Conservation (phyloP, 2,888 invertebrate species). For the Brenthis daphne region DNA sequence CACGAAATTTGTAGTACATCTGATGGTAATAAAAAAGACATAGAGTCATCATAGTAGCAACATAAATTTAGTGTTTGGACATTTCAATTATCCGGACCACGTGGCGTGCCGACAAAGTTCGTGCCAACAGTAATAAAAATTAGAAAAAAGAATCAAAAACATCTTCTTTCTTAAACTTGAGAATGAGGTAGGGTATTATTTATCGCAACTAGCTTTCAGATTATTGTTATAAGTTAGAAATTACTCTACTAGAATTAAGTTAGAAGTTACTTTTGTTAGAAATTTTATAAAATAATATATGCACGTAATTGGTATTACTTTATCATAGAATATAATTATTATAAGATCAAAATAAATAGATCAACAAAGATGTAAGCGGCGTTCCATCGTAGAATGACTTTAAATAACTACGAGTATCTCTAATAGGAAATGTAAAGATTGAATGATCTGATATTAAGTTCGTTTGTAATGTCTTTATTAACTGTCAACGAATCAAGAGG, state of each 20-base stretch:
- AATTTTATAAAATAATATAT: neutral
- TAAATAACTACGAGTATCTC: constrained; percentile 25
- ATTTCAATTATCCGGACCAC: constrained; percentile 79
- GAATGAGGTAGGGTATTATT: constrained; percentile 28
- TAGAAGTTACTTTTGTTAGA: neutral
- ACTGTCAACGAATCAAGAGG: constrained; percentile 76
- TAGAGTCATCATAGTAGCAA: constrained; percentile 62
- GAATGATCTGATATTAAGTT: constrained; percentile 68
- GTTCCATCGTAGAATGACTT: constrained; percentile 18
- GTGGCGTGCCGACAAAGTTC: constrained; percentile 78
- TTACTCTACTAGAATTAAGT: no score
- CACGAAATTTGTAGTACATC: constrained; percentile 3
- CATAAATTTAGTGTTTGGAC: constrained; percentile 79
- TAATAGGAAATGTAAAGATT: constrained; percentile 51
- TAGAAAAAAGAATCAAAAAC: constrained; percentile 54
- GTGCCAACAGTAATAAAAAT: constrained; percentile 76
- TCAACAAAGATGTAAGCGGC: constrained; percentile 9
- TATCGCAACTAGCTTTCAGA: constrained; percentile 14
- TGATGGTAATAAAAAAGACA: constrained; percentile 24
- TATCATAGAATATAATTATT: no score
- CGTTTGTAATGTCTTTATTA: constrained; percentile 79
- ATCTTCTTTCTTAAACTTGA: constrained; percentile 35
- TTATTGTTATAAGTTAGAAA: neutral
- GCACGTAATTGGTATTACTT: no score
- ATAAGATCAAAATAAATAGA: neutral